phyloP scores from a whole-genome alignment of 2,113 vertebrate species.

The Coryphaenoides rupestris region DNA sequence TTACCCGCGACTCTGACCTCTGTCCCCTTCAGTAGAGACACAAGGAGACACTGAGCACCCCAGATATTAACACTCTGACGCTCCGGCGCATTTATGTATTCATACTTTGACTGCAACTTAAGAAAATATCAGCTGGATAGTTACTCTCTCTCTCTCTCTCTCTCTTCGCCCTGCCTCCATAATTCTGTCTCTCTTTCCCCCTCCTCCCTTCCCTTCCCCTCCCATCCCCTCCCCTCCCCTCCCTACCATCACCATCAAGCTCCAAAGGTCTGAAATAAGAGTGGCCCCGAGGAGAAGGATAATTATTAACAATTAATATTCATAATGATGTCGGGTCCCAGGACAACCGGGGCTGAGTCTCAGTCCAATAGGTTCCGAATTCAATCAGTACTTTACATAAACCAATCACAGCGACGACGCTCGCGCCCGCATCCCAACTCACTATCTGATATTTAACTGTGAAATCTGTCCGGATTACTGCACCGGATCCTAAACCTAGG shows the following conservation, averaged over 20 bases:
- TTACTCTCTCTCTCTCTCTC: neutral
- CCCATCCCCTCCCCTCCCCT: constrained; percentile 58
- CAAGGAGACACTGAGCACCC: constrained; percentile 71
- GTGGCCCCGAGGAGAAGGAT: constrained; percentile 68
- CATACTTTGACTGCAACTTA: constrained; percentile 54
- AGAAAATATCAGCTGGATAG: constrained; percentile 35
- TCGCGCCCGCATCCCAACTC: constrained; percentile 49
- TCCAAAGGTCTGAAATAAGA: constrained; percentile 43
- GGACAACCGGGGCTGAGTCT: constrained; percentile 58
- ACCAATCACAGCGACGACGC: constrained; percentile 59
- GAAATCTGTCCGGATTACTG: neutral
- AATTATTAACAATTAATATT: constrained; percentile 78
- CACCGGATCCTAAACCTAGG: no score
- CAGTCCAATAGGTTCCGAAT: constrained; percentile 72
- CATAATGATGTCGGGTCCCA: constrained; percentile 71
- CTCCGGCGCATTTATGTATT: constrained; percentile 35
- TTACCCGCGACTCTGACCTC: constrained; percentile 26
- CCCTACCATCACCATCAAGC: constrained; percentile 55
- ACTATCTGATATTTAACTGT: constrained; percentile 23
- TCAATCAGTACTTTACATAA: constrained; percentile 72
- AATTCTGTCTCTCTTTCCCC: constrained; percentile 2
- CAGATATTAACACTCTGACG: constrained; percentile 49
- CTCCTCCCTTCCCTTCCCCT: constrained; percentile 20
- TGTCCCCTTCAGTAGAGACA: constrained; percentile 50
- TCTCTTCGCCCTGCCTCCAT: neutral